phyloP scores from a whole-genome alignment of 1,140 invertebrate genomes.

The Saccostrea glomerata region DNA sequence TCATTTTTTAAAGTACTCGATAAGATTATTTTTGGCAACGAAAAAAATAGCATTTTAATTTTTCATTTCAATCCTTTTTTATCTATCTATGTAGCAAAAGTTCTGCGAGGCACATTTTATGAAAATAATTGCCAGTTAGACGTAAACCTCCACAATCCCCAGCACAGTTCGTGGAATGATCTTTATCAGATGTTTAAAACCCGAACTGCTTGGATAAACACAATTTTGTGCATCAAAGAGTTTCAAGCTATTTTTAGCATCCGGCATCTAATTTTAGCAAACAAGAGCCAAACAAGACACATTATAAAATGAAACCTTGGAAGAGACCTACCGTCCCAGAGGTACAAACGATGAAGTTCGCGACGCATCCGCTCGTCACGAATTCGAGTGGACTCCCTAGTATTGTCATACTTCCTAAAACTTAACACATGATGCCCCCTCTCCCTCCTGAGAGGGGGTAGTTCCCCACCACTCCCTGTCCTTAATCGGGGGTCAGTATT shows the following conservation, averaged over 20 bases:
- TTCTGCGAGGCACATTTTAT: too few species aligned
- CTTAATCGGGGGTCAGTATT: constrained; percentile 46
- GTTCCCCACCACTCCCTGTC: constrained; percentile 56
- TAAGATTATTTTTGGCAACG: too few species aligned
- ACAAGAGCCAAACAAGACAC: not conserved
- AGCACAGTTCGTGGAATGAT: not conserved
- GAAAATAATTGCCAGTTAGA: too few species aligned
- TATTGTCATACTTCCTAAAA: constrained; percentile 55
- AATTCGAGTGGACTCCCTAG: constrained; percentile 59
- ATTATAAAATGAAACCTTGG: not conserved
- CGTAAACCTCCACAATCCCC: too few species aligned
- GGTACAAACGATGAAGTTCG: constrained; percentile 79
- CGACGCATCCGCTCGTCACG: constrained; percentile 59
- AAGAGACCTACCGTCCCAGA: constrained; percentile 63
- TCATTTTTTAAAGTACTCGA: too few species aligned
- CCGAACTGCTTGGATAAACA: constrained; percentile 20
- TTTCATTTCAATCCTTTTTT: too few species aligned
- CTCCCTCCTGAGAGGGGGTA: constrained; percentile 49
- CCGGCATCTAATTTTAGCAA: not conserved
- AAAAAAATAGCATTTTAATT: too few species aligned
- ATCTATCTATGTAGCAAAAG: too few species aligned
- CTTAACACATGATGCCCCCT: constrained; percentile 53
- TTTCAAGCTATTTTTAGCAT: constrained; percentile 14
- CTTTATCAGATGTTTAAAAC: constrained; percentile 12
- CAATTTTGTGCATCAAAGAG: not conserved